phyloP scores from a whole-genome alignment of 2,113 vertebrate genomes.

The Semicossyphus pulcher region DNA sequence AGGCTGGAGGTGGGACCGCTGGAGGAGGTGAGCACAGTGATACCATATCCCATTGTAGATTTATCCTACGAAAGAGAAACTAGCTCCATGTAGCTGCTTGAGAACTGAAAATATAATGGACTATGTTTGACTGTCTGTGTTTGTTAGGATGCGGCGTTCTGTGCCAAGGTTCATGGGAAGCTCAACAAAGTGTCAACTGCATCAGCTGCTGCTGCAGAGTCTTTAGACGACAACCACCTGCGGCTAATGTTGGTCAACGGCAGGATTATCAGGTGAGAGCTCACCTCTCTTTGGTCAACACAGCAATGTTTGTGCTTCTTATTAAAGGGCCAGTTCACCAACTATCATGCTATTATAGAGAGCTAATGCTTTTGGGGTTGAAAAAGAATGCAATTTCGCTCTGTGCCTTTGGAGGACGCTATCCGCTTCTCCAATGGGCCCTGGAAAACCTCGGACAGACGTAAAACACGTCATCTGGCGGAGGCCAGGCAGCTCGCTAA shows the following conservation, averaged over 20 bases:
- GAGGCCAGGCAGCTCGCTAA: too few species aligned
- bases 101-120: neutral
- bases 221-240: conserved; percentile 89
- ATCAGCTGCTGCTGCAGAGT: conserved; percentile 89
- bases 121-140: neutral
- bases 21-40: conserved; percentile 89
- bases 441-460: too few species aligned
- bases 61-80: too few species aligned
- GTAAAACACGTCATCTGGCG: too few species aligned
- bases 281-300: neutral
- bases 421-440: too few species aligned
- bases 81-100: too few species aligned
- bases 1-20: conserved; percentile 93
- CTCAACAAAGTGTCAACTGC: conserved; percentile 95
- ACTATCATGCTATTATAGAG: too few species aligned
- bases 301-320: neutral
- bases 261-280: conserved; percentile 91
- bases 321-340: too few species aligned
- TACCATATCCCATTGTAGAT: too few species aligned
- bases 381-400: too few species aligned
- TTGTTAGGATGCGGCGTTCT: conserved; percentile 85
- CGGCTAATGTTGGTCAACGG: conserved; percentile 94
- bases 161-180: conserved; percentile 89
- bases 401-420: too few species aligned
- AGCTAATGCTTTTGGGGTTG: too few species aligned